These are phyloP conservation scores for Drosophila kohkoa DNA, from an alignment of 1,140 invertebrate species.

Conservation along the genomic window DNA sequence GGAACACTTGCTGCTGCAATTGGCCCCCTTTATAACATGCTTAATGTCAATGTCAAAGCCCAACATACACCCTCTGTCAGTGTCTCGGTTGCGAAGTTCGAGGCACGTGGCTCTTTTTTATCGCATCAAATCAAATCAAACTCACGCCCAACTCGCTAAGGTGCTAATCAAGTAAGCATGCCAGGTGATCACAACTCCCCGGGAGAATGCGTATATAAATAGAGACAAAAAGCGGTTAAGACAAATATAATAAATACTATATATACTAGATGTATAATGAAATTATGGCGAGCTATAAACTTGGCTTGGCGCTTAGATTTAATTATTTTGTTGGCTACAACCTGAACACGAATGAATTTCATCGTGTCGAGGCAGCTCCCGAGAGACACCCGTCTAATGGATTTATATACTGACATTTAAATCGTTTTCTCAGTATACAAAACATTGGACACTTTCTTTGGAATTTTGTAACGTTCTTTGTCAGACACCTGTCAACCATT, in stretches of 20 bases:
- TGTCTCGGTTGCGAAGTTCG: not conserved
- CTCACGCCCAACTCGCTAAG: slow-evolving; percentile 43
- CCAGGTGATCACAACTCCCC: slow-evolving; percentile 52
- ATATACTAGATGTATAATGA: not conserved
- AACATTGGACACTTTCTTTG: not conserved
- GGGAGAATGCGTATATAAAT: slow-evolving; percentile 23
- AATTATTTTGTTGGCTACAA: not conserved
- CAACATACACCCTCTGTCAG: not conserved
- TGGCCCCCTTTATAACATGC: not conserved
- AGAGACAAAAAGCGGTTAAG: not conserved
- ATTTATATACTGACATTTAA: slow-evolving; percentile 14
- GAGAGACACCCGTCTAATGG: not conserved
- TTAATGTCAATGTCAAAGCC: slow-evolving; percentile 18
- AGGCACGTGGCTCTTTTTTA: slow-evolving; percentile 36
- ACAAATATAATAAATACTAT: not conserved
- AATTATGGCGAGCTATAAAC: slow-evolving; percentile 4
- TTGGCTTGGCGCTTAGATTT: not conserved
- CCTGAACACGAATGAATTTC: not conserved
- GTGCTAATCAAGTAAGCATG: slow-evolving; percentile 73
- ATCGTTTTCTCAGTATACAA: not conserved
- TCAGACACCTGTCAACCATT: slow-evolving; percentile 27
- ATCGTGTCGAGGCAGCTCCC: not conserved
- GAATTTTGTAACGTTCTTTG: not conserved
- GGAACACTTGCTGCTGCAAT: not conserved
- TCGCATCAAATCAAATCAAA: slow-evolving; percentile 24